Base-by-base conservation (phyloP, 1,140 invertebrate genomes). In the Bradynema listronoti region DNA sequence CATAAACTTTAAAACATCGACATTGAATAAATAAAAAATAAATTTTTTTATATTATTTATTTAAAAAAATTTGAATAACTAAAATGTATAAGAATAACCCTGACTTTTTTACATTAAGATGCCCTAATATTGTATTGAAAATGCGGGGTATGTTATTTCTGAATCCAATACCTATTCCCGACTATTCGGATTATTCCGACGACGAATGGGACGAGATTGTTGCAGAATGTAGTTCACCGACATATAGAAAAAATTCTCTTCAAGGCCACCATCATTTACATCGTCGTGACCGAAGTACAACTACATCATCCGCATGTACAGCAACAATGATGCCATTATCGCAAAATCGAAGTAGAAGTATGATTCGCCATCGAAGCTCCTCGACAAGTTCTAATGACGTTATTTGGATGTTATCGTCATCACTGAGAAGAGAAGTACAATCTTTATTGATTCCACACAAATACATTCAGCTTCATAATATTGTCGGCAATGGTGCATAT, bases 401-500 rank as follows among this genome's bases (percentile, higher is more conserved):
- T n/a, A 1, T 58, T 16, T 11, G 24, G 19, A 34, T 34, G 14
- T 14, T 58, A 6, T 57, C 34, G 16, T 24, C 29, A 16, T 32
- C 19, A 54, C 11, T 58, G 6, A 30, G 56, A 24, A 30, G 30
- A 4, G 47, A 32, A 30, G 58, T 58, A 16, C 56, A 53, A 16
- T 54, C 47, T 32, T 56, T 58, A 54, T 19, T 58, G 5, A 58
- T 58, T 5, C 56, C 56, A 11, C 47, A 51, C 34, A 51, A 33
- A 9, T 58, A 34, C 58, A 22, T 58, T 46, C 56, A 58, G 29
- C 30, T 56, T 19, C 36, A 54, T n/a, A 32, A 58, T 16, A 56
- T 51, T 32, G 56, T 58, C n/a, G 56, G 56, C 22, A 58, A 58
- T 34, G 56, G 56, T 58, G 32, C 11, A 39, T 11, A 39, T 39